Percentiles rank a stretch among this genome's conserved stretches.
Evolutionary conservation across 1,140 invertebrate species (phyloP).

Genomic region (Bilobella aurantiaca): DNA sequence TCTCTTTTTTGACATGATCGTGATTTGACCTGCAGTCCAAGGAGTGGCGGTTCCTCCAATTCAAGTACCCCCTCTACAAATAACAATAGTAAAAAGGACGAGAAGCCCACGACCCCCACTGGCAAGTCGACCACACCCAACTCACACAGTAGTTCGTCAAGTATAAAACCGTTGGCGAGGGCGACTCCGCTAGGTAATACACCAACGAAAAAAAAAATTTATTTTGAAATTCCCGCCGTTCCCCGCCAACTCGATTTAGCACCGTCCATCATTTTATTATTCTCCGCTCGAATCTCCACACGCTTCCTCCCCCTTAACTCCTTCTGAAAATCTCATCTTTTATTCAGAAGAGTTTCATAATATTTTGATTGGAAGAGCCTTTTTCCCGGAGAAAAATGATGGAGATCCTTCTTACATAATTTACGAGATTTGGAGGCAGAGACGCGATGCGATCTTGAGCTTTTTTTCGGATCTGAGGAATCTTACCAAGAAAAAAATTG

Average conservation of each 20-base stretch:
- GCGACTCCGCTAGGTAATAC: constrained; percentile 31
- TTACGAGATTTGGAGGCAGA: no score
- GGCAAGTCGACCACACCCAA: constrained; percentile 45
- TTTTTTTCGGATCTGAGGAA: no score
- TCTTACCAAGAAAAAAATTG: no score
- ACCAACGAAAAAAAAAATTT: no score
- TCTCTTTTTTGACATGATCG: constrained; percentile 4
- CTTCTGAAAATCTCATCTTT: neutral
- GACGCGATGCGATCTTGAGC: no score
- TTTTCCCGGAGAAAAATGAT: neutral
- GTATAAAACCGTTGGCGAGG: constrained; percentile 34
- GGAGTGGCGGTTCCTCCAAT: constrained; percentile 37
- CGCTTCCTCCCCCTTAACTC: neutral
- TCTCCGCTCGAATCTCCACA: neutral
- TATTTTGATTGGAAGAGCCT: neutral
- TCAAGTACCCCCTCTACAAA: constrained; percentile 37
- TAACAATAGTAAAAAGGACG: constrained; percentile 42
- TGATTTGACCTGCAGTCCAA: constrained; percentile 31
- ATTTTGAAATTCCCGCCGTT: no score
- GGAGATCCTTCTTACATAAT: neutral
- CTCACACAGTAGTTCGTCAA: constrained; percentile 34
- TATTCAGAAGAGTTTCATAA: constrained; percentile 5
- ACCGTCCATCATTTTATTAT: neutral
- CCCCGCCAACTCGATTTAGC: neutral
- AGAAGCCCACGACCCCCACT: constrained; percentile 46